Base-by-base conservation (phyloP, 2,888 invertebrate species). In the Drosophila infuscata region DNA sequence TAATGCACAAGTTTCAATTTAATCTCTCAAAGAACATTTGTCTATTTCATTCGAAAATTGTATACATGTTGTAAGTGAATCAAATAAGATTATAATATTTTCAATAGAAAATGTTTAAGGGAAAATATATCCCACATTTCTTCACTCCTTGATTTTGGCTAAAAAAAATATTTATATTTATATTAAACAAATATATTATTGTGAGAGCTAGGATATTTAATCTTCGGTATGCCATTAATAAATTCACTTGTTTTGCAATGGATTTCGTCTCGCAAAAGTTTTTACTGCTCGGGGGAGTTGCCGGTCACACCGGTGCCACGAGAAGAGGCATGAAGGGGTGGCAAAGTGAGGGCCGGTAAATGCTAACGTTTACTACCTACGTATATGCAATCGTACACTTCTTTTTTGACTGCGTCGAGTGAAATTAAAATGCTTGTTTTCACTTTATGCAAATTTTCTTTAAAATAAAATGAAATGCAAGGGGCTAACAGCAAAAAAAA, bases 351-450 rank as follows among this genome's bases (percentile, higher is more conserved):
- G 12, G 20, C 41, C 51, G 81, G 89, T 89, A 89, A 91, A 87
- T 79, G 85, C 78, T 83, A 82, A 78, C 85, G 80, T 87, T 91
- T 88, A 84, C 82, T 87, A 75, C 76, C 76, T 72, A 78, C 77
- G 73, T 71, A 78, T 82, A 74, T 78, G 79, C 79, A 79, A 77
- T 76, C 76, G 82, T 82, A 80, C 78, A 74, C 74, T 77, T 81
- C 75, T 79, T 81, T 83, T 79, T 72, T 72, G 74, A 83, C 79
- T 81, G 66, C 78, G 83, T 79, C 81, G 81, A 81, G 82, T 82
- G 73, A 86, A 90, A 91, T 91, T 91, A 91, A 91, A 91, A 92
- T 89, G 88, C 88, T 90, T 91, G 92, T 92, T 91, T 91, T 87
- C 91, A 91, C 92, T 91, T 92, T 91, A 91, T 91, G 92, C 86